Evolutionary conservation across 1,140 invertebrate species (phyloP).

Genomic region (Drosophila cardini): DNA sequence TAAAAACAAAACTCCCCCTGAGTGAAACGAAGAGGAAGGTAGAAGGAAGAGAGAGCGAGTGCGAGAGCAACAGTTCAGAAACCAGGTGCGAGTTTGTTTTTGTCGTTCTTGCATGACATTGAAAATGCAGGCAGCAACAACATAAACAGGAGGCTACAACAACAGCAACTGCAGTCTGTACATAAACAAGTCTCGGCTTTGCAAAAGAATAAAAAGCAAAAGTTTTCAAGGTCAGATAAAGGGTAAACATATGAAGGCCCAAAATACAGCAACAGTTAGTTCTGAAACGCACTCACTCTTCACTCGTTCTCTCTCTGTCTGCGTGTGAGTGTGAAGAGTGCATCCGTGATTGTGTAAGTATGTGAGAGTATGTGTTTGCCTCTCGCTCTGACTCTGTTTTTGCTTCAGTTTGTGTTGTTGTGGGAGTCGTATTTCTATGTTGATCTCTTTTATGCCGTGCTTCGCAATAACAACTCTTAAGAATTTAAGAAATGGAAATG

Average conservation of each 20-base stretch:
- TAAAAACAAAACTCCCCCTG: conserved; percentile 16
- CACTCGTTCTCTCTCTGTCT: conserved; percentile 19
- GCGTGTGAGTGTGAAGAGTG: neutral
- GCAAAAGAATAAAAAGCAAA: conserved; percentile 7
- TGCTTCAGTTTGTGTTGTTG: conserved; percentile 16
- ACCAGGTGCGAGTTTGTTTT: conserved; percentile 52
- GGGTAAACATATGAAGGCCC: conserved; percentile 52
- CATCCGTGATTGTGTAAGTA: neutral
- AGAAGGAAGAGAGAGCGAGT: neutral
- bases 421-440: neutral
- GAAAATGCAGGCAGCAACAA: conserved; percentile 63
- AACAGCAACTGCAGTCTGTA: conserved; percentile 69
- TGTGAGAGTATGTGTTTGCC: conserved; percentile 2
- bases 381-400: neutral
- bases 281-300: conserved; percentile 32
- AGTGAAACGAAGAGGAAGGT: neutral
- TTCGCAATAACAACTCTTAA: neutral
- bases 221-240: conserved; percentile 70
- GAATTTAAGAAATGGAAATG: conserved; percentile 7
- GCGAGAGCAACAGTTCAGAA: neutral
- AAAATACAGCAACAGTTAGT: conserved; percentile 70
- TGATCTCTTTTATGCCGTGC: conserved; percentile 15
- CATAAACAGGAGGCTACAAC: conserved; percentile 32
- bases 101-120: conserved; percentile 63
- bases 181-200: conserved; percentile 20